phyloP scores from a whole-genome alignment of 2,113 vertebrate species.

The Lepus timidus region DNA sequence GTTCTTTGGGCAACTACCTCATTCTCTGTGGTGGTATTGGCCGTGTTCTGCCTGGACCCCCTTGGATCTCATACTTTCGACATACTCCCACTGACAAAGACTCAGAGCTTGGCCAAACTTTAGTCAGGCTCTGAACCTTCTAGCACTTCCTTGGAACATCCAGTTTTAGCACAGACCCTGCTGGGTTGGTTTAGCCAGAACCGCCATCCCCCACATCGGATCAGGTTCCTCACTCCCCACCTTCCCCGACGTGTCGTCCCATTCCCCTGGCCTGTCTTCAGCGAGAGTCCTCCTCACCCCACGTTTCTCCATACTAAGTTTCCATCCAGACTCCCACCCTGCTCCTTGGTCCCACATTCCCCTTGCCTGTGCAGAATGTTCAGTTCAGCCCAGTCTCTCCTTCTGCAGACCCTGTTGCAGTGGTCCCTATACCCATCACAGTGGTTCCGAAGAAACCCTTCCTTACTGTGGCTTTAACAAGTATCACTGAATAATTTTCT shows the following conservation, averaged over 20 bases:
- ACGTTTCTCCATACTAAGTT: background rate
- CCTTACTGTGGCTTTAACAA: too few species aligned
- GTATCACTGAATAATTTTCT: background rate
- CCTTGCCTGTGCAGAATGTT: too few species aligned
- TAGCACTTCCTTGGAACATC: background rate
- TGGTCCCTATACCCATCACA: background rate
- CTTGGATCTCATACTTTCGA: background rate
- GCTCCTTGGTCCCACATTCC: background rate
- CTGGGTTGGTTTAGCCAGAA: background rate
- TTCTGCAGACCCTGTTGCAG: background rate
- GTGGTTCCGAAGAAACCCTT: background rate
- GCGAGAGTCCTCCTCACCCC: background rate
- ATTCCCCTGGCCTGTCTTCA: too few species aligned
- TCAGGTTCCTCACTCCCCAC: background rate
- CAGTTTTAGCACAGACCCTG: background rate
- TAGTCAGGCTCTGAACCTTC: background rate
- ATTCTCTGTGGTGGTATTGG: rapidly evolving
- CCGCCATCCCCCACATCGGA: background rate
- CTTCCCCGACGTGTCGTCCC: background rate
- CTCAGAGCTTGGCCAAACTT: background rate
- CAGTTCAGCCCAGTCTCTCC: background rate
- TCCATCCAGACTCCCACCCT: too few species aligned
- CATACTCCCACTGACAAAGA: background rate
- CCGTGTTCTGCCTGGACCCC: background rate
- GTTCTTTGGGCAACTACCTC: background rate